These are phyloP conservation scores for Pogona vitticeps DNA, from an alignment of 2,113 vertebrate species.

Conservation along the genomic window DNA sequence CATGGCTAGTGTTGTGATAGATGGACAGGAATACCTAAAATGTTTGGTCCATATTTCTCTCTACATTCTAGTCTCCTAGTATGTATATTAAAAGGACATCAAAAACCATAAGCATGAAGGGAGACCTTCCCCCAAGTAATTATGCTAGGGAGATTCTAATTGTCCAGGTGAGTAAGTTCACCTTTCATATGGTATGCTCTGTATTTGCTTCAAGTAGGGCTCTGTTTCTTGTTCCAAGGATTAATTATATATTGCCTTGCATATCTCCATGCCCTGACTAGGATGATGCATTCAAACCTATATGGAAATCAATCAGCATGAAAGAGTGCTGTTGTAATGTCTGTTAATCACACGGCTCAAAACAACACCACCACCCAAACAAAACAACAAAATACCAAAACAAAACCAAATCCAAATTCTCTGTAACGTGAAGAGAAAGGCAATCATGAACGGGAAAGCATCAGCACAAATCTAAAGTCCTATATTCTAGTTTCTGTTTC, in stretches of 20 bases:
- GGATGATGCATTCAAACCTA: not conserved
- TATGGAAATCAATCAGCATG: not conserved
- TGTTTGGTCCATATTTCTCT: not conserved
- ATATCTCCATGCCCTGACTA: not conserved
- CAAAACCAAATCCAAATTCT: too few relatives aligned
- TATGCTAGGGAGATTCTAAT: not conserved
- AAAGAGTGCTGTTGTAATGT: not conserved
- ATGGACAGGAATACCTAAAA: not conserved
- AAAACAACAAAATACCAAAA: too few relatives aligned
- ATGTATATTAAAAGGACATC: not conserved
- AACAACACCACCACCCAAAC: too few relatives aligned
- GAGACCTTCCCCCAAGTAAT: not conserved
- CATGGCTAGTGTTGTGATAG: not conserved
- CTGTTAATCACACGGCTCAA: too few relatives aligned
- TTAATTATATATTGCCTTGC: not conserved
- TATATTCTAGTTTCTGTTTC: too few relatives aligned
- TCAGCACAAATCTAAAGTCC: not conserved
- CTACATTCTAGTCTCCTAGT: too few relatives aligned
- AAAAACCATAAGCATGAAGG: rapidly evolving
- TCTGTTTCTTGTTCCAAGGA: not conserved
- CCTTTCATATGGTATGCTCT: not conserved
- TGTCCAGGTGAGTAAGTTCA: not conserved
- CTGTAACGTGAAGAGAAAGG: too few relatives aligned
- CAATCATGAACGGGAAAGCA: not conserved
- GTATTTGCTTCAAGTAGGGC: not conserved